Evolutionary conservation across 2,888 invertebrate species (phyloP).

Genomic region (Cephus pulcher): DNA sequence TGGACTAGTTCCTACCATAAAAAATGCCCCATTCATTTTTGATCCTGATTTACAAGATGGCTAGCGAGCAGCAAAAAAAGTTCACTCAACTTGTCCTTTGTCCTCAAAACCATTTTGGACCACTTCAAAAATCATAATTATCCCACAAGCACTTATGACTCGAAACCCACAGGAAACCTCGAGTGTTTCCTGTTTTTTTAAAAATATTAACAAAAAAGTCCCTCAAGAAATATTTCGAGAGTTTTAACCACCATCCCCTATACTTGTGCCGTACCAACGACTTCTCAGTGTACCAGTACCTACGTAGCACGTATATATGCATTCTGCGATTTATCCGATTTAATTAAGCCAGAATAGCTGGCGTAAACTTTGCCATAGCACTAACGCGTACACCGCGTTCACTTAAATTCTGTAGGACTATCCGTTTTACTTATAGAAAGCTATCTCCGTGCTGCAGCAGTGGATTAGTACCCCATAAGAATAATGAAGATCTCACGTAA

Average conservation of each 20-base stretch:
- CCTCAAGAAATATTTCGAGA: neutral
- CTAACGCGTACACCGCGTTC: neutral
- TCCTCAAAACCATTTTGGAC: neutral
- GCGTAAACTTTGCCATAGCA: neutral
- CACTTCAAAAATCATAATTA: neutral
- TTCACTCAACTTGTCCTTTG: neutral
- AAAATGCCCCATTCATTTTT: neutral
- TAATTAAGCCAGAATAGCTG: constrained; percentile 5
- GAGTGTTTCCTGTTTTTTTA: neutral
- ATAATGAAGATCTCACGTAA: neutral
- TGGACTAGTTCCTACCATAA: neutral
- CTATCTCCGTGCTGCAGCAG: neutral
- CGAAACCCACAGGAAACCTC: neutral
- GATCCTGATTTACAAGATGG: neutral
- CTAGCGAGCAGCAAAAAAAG: neutral
- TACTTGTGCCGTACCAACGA: neutral
- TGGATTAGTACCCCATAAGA: neutral
- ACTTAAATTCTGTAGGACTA: neutral
- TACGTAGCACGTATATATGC: neutral
- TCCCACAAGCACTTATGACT: neutral
- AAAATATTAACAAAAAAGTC: neutral
- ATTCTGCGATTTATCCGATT: neutral
- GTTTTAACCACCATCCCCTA: neutral
- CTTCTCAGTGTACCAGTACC: neutral
- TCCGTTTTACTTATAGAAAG: neutral